Base-by-base conservation (phyloP, 2,888 invertebrate genomes). In the Nowickia ferox region DNA sequence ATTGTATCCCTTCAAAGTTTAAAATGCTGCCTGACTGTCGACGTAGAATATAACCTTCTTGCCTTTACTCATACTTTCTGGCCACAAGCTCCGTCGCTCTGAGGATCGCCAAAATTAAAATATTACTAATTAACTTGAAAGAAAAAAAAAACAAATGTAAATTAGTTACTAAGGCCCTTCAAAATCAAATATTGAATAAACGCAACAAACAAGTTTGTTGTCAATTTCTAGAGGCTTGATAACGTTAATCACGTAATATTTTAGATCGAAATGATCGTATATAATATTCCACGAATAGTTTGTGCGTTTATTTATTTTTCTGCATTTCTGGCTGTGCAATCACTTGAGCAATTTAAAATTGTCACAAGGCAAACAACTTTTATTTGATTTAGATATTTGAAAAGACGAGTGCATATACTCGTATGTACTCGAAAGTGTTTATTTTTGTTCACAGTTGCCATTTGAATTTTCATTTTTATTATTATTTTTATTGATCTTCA, bases 351-450 rank as follows among this genome's bases (percentile, higher is more conserved):
- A 55, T 53, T 63, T 72, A 15, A 59, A 76, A 82, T 46, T 84
- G 77, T 78, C 72, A 68, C 66, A 72, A 78, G 77, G 30, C 82
- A 83, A 84, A 84, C 66, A 72, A 66, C 13, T 9, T 38, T 15
- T 82, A 61, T 71, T 63, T 75, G 51, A 53, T 9, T 69, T 55
- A 11, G 19, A 68, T 53, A 53, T 57, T 22, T 57, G 2, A 57
- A 42, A 61, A 57, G 8, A 57, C 9, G 4, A 9, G 6, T 22
- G 30, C 6, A 15, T 30, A 46, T 2, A 51, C n/a, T n/a, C n/a
- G n/a, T n/a, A n/a, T n/a, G n/a, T n/a, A n/a, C n/a, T n/a, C n/a
- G n/a, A n/a, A n/a, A 38, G 15, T 42, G 19, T 22, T 42, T 10
- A 6, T 53, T 17, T 57, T 15, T 51, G 2, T 61, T 65, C 30